Evolutionary conservation across 2,113 vertebrate genomes (phyloP), one percentile per base, ranked within the genome.

Genomic region (Tachysurus vachellii): DNA sequence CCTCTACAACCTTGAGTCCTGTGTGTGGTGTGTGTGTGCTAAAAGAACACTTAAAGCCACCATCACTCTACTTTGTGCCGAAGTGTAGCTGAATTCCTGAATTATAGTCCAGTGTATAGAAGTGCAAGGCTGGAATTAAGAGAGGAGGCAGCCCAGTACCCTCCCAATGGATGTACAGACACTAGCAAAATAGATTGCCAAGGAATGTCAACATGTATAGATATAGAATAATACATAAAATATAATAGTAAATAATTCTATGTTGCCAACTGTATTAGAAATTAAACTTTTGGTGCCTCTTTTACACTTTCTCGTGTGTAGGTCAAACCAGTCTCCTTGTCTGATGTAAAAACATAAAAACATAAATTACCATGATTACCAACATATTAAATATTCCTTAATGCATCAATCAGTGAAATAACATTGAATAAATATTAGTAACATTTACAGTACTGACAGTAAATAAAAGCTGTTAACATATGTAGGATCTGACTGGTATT

Each of bases 1-100:
- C 95, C 96, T 96, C 93, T 93, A 95, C 97, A 97, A 99, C 97
- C 97, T 98, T 99, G 97, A 97, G 94, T 94, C 90, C 90, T 88
- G 93, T 80, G 83, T 70, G 76, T 87, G 23, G 47, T 64, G 75
- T 36, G n/a, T 64, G 57, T 82, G 64, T 71, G 36, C 75, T 81
- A 75, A 68, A 87, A 83, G 81, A 87, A 77, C 70, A 66, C 47
- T 79, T 77, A 79, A 85, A 59, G 79, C 62, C 47, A 62, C 89
- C 90, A 90, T 92, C 90, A 92, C 86, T 90, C 87, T 89, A 92
- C 89, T 93, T 91, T 89, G 91, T 92, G 89, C 90, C 91, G 89
- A 91, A 23, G 31, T 56, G 86, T 84, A 84, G 23, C 50, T 56
- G 62, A 83, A 59, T 80, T 56, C 66, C 26, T 76, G 53, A 87